Evolutionary conservation across 2,797 vertebrate genomes (phyloP).

Genomic region (Loriculus beryllinus): DNA sequence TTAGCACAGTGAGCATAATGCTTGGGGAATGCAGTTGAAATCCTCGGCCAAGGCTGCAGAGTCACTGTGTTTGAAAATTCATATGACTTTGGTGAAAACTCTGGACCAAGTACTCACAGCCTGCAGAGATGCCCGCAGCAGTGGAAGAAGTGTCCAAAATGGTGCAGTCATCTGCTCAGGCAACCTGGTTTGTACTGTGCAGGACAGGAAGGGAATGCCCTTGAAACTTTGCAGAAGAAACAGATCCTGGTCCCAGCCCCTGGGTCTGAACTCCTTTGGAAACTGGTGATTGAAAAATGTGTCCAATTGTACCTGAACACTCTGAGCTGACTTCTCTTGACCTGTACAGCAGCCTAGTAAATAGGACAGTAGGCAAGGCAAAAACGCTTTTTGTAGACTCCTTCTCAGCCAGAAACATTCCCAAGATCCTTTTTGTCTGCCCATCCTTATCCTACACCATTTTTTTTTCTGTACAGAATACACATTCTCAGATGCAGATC

Average conservation of each 20-base stretch:
- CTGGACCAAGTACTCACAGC: background rate
- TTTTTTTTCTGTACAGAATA: background rate
- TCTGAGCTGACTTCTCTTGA: background rate
- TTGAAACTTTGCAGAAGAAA: background rate
- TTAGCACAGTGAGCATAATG: constrained; percentile 1
- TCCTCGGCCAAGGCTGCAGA: constrained; percentile 46
- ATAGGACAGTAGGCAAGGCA: background rate
- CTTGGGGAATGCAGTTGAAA: constrained; percentile 28
- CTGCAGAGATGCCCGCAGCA: background rate
- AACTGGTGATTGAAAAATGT: background rate
- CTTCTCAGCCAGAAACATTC: background rate
- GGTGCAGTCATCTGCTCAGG: constrained; percentile 29
- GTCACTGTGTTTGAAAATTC: constrained; percentile 51
- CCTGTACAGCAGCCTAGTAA: background rate
- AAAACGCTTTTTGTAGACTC: background rate
- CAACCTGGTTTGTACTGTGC: background rate
- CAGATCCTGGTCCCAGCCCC: background rate
- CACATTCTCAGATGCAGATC: background rate
- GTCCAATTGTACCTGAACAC: background rate
- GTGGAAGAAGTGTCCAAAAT: background rate
- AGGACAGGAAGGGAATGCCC: background rate
- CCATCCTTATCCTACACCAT: rapidly evolving
- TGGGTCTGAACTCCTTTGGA: background rate
- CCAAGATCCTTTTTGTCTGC: background rate
- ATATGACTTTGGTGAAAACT: constrained; percentile 40